These are phyloP conservation scores for Eristalis tenax DNA, from an alignment of 2,888 invertebrate genomes.

Conservation along the genomic window DNA sequence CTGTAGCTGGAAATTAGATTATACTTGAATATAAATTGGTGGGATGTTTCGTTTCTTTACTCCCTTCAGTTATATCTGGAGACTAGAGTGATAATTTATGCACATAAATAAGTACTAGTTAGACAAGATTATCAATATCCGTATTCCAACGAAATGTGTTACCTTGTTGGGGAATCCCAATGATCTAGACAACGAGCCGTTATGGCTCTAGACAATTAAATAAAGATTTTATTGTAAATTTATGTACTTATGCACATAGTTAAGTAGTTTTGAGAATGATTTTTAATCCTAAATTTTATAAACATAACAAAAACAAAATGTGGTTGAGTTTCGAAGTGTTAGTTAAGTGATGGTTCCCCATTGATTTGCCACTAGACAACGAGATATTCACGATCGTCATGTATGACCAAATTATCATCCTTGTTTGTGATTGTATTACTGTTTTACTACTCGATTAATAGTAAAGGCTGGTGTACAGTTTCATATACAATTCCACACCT, in stretches of 20 bases:
- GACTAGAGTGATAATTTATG: background rate
- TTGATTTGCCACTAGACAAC: background rate
- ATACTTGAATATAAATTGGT: background rate
- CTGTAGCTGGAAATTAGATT: background rate
- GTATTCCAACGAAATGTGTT: background rate
- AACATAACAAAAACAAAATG: background rate
- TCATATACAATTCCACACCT: no score
- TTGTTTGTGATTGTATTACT: background rate
- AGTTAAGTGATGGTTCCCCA: background rate
- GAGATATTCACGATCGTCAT: background rate
- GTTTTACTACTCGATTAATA: background rate
- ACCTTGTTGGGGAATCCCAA: conserved; percentile 1
- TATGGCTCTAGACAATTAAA: background rate
- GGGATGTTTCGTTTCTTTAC: background rate
- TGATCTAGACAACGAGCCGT: background rate
- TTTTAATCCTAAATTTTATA: background rate
- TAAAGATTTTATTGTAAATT: background rate
- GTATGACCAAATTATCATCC: background rate
- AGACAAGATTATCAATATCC: background rate
- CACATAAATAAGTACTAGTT: background rate
- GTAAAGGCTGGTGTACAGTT: no score
- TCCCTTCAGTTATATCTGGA: background rate
- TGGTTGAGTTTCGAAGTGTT: background rate
- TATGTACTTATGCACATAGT: background rate
- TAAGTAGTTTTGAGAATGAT: background rate